Conservation (phyloP, 2,797 vertebrate species). For the Potorous gilbertii region DNA sequence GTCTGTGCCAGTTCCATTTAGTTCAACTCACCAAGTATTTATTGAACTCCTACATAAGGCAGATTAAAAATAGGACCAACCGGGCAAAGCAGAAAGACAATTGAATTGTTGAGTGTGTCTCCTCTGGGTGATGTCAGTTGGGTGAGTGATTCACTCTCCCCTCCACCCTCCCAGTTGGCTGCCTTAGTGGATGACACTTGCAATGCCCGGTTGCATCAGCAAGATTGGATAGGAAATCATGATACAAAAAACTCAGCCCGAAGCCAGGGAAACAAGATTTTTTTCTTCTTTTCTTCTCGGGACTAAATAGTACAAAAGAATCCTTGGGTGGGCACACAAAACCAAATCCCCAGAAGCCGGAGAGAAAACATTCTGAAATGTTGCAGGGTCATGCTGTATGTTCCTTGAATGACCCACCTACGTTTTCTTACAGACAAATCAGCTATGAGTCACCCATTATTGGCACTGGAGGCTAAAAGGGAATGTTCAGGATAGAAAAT, state of each 20-base stretch:
- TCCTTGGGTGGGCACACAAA: not conserved
- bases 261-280: not conserved
- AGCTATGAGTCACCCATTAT: not conserved
- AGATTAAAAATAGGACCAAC: slow-evolving; percentile 1
- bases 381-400: not conserved
- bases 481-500: not conserved
- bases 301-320: not conserved
- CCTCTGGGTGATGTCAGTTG: slow-evolving; percentile 3
- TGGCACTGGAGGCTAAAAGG: not conserved
- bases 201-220: not conserved
- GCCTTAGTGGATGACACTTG: not conserved
- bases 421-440: not conserved
- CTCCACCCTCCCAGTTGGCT: not conserved
- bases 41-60: not conserved
- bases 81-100: not conserved
- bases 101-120: not conserved
- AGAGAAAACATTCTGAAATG: not conserved
- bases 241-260: not conserved
- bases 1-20: not conserved
- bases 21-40: slow-evolving; percentile 2
- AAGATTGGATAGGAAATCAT: not conserved
- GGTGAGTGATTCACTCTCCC: not conserved
- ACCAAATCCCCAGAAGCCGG: not conserved
- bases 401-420: not conserved
- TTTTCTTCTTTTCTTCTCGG: not conserved